These are phyloP conservation scores for Trachemys scripta DNA, from an alignment of 2,113 vertebrate species.

Conservation along the genomic window DNA sequence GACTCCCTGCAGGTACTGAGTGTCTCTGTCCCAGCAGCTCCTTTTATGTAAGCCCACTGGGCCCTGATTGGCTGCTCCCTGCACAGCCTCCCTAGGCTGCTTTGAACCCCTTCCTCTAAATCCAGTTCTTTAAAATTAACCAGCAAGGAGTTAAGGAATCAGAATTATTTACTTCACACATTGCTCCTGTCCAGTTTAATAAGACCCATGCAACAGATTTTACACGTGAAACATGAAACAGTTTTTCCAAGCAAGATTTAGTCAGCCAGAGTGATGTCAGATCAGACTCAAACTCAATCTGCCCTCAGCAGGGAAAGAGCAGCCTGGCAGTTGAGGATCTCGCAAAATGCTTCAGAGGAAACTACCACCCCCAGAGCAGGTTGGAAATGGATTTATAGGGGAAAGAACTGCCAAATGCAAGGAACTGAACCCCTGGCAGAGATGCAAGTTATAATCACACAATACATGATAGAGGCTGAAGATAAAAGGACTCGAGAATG, in stretches of 20 bases:
- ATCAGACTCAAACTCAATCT: not conserved
- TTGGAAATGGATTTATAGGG: not conserved
- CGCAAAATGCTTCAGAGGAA: not conserved
- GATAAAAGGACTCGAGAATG: accelerated
- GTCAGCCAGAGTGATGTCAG: not conserved
- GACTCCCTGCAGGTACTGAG: no score
- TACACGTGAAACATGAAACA: not conserved
- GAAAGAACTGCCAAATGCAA: not conserved
- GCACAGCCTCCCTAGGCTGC: no score
- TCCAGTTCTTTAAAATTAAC: not conserved
- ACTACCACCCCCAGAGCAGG: not conserved
- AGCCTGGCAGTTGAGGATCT: not conserved
- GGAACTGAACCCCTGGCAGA: not conserved
- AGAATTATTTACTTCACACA: not conserved
- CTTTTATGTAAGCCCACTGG: no score
- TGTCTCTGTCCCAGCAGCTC: no score
- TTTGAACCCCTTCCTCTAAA: not conserved
- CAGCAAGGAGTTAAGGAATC: not conserved
- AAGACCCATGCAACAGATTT: not conserved
- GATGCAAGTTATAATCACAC: not conserved
- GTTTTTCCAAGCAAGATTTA: not conserved
- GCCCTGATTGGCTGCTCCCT: no score
- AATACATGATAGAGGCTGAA: not conserved
- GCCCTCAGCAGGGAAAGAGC: not conserved
- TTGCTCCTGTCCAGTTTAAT: not conserved